Evolutionary conservation across 2,888 invertebrate genomes (phyloP), one percentile per base, ranked within the genome.

Genomic region (Thelaira solivaga): DNA sequence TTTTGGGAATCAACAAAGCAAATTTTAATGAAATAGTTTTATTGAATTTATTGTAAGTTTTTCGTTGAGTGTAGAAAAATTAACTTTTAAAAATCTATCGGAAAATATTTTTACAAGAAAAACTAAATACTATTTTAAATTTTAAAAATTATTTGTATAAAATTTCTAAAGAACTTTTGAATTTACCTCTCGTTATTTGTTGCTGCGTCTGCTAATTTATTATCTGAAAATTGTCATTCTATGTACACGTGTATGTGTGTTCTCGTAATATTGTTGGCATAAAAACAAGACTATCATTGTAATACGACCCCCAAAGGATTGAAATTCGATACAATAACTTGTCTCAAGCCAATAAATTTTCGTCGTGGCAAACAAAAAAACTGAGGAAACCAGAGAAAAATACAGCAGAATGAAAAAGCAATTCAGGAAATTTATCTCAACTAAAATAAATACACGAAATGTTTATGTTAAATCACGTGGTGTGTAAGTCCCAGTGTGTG

Each of bases 301-400:
- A 55, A 72, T 55, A 72, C 53, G 61, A 72, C 61, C 81, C n/a
- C 78, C 71, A 80, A 80, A 80, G 80, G 78, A 79, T 81, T 81
- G 74, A 76, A 80, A 79, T 69, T 67, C 71, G 68, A 80, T 76
- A 76, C 80, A 73, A 76, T 67, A 64, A 62, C 61, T 71, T 68
- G 74, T 77, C 75, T 41, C 64, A 75, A 72, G 39, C 62, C 69
- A 77, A 80, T 80, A 80, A 77, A 80, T 75, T 72, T 73, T 49
- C 10, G 10, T 31, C n/a, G n/a, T n/a, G n/a, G 34, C 11, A 34
- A 34, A n/a, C n/a, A 34, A 79, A 80, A 72, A 1, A 29, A 4
- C 1, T 57, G 76, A 62, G 45, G 11, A 26, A 68, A 57, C 13
- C n/a, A n/a, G n/a, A n/a, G n/a, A n/a, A n/a, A n/a, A n/a, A n/a